Conservation (phyloP, 1,140 invertebrate species). For the Alviniconcha marisindica region DNA sequence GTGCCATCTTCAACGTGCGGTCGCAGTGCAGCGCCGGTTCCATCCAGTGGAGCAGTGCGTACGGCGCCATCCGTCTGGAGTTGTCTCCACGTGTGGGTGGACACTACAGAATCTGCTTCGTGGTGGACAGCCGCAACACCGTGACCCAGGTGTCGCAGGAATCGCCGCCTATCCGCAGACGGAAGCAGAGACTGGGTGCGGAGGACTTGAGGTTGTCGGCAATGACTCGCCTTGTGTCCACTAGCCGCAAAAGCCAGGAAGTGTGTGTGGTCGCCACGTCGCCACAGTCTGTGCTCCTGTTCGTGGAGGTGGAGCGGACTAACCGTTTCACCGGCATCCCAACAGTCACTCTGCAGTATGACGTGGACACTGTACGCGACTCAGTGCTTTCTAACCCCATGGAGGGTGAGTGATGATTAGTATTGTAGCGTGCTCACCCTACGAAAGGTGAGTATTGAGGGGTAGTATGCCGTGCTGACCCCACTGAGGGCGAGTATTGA, state of each 20-base stretch:
- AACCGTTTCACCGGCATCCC: conserved; percentile 46
- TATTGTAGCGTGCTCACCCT: too few species aligned
- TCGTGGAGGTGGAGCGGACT: conserved; percentile 57
- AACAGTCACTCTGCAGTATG: conserved; percentile 44
- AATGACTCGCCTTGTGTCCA: conserved; percentile 43
- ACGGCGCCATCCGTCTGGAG: conserved; percentile 56
- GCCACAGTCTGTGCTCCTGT: conserved; percentile 49
- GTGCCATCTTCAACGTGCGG: conserved; percentile 37
- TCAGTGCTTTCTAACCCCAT: conserved; percentile 36
- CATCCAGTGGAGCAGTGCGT: conserved; percentile 57
- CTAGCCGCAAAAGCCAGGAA: conserved; percentile 45
- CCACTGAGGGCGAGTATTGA: too few species aligned
- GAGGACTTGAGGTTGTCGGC: conserved; percentile 30
- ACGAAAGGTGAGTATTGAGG: too few species aligned
- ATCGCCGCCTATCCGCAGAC: conserved; percentile 10
- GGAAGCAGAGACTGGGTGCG: conserved; percentile 5
- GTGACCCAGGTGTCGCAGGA: conserved; percentile 59
- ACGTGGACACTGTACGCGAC: conserved; percentile 44
- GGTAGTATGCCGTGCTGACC: too few species aligned
- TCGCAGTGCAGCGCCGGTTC: conserved; percentile 50
- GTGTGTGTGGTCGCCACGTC: conserved; percentile 46
- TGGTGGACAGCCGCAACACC: conserved; percentile 51
- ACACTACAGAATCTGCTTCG: conserved; percentile 51
- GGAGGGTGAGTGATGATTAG: conserved; percentile 56
- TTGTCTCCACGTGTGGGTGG: conserved; percentile 37